Evolutionary conservation across 1,140 invertebrate genomes (phyloP).

Genomic region (Telenomus remus): DNA sequence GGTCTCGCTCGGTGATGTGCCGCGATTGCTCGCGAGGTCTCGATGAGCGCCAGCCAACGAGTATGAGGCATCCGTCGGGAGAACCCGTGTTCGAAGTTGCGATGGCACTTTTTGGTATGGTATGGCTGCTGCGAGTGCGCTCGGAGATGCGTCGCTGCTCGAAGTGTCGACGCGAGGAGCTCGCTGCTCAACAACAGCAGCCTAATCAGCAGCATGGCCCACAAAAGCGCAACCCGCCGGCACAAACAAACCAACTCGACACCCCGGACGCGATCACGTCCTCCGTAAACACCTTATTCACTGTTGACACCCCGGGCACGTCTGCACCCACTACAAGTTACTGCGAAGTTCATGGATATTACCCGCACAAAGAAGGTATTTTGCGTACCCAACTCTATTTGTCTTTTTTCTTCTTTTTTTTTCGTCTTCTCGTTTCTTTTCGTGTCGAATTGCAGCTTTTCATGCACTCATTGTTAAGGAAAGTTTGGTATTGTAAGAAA

Average conservation of each 20-base stretch:
- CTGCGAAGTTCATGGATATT: slow-evolving; percentile 79
- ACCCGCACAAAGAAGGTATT: slow-evolving; percentile 78
- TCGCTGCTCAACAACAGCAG: slow-evolving; percentile 65
- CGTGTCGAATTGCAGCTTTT: too few relatives aligned
- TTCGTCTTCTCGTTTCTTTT: too few relatives aligned
- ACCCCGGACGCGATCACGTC: slow-evolving; percentile 68
- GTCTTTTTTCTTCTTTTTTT: too few relatives aligned
- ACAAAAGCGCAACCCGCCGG: slow-evolving; percentile 57
- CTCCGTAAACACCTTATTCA: slow-evolving; percentile 75
- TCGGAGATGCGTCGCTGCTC: slow-evolving; percentile 84
- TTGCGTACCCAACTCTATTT: not conserved
- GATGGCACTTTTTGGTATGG: slow-evolving; percentile 90
- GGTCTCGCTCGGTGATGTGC: slow-evolving; percentile 67
- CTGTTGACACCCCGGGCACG: slow-evolving; percentile 74
- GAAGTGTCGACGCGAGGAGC: slow-evolving; percentile 79
- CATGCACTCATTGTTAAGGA: too few relatives aligned
- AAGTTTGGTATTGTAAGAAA: too few relatives aligned
- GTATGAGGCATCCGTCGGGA: slow-evolving; percentile 71
- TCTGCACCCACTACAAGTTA: slow-evolving; percentile 74
- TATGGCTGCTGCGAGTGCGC: slow-evolving; percentile 86
- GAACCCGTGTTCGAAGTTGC: slow-evolving; percentile 70
- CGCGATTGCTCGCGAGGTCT: slow-evolving; percentile 67
- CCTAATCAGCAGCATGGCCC: slow-evolving; percentile 63
- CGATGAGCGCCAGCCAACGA: slow-evolving; percentile 71
- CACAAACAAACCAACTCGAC: slow-evolving; percentile 60